These are phyloP conservation scores for Hypsibius dujardini DNA, from an alignment of 1,140 invertebrate genomes.

Conservation along the genomic window DNA sequence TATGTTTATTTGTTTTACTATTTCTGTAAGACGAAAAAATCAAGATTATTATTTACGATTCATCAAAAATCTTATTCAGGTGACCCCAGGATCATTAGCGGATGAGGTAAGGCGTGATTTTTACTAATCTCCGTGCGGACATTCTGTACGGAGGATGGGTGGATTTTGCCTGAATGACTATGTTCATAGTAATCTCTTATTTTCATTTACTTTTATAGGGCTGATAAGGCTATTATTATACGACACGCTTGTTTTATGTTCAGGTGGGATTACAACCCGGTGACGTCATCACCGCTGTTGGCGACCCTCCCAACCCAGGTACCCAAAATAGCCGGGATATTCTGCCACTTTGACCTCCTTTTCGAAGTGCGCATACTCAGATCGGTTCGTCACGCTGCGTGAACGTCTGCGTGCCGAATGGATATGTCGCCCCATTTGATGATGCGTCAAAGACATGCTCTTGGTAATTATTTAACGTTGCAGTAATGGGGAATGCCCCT, in stretches of 20 bases:
- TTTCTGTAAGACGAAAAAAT: no score
- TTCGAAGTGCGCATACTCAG: no score
- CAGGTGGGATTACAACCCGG: conserved; percentile 14
- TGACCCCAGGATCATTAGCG: conserved; percentile 12
- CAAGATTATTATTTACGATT: no score
- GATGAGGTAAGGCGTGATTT: conserved; percentile 3
- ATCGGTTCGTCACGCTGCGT: no score
- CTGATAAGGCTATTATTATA: neutral
- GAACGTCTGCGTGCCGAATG: no score
- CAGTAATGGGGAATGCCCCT: no score
- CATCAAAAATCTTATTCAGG: neutral
- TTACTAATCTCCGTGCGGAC: neutral
- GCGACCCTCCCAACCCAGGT: conserved; percentile 11
- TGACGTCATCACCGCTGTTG: conserved; percentile 2
- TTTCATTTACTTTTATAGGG: neutral
- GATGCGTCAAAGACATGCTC: no score
- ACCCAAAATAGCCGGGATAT: neutral
- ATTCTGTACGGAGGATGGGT: neutral
- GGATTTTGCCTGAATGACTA: neutral
- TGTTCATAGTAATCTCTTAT: neutral
- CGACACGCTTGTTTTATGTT: neutral
- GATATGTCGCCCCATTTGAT: no score
- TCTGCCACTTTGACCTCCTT: no score
- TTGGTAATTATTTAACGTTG: no score
- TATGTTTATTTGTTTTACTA: no score